Evolutionary conservation across 2,888 invertebrate genomes (phyloP).

Genomic region (Zelleria hepariella): DNA sequence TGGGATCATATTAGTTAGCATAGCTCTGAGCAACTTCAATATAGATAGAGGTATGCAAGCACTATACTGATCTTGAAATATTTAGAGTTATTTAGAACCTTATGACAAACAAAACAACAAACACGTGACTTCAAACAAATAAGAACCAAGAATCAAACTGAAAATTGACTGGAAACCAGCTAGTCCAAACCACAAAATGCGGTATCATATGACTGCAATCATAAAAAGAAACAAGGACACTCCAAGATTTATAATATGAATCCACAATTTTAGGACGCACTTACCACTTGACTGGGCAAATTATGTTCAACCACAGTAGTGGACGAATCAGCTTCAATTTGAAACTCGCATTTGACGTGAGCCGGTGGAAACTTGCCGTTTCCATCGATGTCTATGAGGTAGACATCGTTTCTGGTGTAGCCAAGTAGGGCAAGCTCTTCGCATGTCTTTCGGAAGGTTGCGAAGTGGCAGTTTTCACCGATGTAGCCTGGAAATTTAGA

Average conservation of each 20-base stretch:
- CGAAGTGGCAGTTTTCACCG: constrained; percentile 95
- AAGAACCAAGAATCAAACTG: no score
- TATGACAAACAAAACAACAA: no score
- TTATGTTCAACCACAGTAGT: constrained; percentile 93
- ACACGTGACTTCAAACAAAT: no score
- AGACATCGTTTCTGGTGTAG: constrained; percentile 90
- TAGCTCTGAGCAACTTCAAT: no score
- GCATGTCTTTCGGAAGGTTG: constrained; percentile 91
- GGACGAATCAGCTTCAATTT: constrained; percentile 88
- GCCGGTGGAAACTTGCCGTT: constrained; percentile 94
- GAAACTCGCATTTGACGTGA: constrained; percentile 93
- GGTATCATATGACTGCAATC: no score
- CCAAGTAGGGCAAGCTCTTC: constrained; percentile 92
- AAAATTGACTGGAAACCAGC: no score
- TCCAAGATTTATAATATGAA: constrained; percentile 1
- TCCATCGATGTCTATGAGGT: constrained; percentile 94
- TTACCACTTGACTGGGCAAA: constrained; percentile 86
- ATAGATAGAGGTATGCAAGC: no score
- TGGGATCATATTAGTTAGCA: no score
- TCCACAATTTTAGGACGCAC: constrained; percentile 16
- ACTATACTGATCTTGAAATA: no score
- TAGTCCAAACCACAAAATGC: no score
- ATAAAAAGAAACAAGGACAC: not conserved
- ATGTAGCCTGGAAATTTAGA: constrained; percentile 80
- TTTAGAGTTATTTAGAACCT: no score